Conservation (phyloP, 2,888 invertebrate genomes). For the Parnassius orleans region DNA sequence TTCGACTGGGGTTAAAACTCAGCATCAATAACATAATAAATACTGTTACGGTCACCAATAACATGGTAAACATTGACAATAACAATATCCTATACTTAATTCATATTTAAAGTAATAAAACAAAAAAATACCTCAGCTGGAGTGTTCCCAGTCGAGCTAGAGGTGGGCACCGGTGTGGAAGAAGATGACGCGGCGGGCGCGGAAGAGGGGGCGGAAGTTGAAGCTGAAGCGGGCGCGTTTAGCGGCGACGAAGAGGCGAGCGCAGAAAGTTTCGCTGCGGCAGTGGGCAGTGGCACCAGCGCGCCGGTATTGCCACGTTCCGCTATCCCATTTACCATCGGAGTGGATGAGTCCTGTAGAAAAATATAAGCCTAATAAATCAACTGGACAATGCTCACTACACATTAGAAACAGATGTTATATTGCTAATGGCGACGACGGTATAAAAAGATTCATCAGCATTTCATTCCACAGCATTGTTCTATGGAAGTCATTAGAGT, state of each 20-base stretch:
- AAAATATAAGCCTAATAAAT: neutral
- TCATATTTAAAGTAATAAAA: neutral
- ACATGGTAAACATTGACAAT: too few species aligned
- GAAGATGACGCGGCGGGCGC: conserved; percentile 7
- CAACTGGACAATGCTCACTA: too few species aligned
- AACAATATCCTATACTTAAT: too few species aligned
- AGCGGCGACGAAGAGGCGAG: conserved; percentile 14
- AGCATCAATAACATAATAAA: too few species aligned
- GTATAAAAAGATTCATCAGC: too few species aligned
- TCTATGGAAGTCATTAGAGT: too few species aligned
- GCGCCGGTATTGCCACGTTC: conserved; percentile 37
- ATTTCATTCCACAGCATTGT: too few species aligned
- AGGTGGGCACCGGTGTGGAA: conserved; percentile 16
- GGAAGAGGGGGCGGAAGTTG: conserved; percentile 12
- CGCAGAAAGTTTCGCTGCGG: conserved; percentile 11
- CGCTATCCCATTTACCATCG: conserved; percentile 54
- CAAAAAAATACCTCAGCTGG: conserved; percentile 43
- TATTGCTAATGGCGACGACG: too few species aligned
- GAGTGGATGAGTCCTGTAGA: conserved; percentile 41
- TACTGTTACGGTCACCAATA: too few species aligned
- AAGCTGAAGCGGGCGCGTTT: conserved; percentile 16
- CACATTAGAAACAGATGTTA: too few species aligned
- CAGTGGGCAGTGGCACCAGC: conserved; percentile 21
- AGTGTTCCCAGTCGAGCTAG: conserved; percentile 15
- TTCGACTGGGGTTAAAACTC: too few species aligned